These are phyloP conservation scores for Dastarcus helophoroides DNA, from an alignment of 2,888 invertebrate genomes.

Conservation along the genomic window DNA sequence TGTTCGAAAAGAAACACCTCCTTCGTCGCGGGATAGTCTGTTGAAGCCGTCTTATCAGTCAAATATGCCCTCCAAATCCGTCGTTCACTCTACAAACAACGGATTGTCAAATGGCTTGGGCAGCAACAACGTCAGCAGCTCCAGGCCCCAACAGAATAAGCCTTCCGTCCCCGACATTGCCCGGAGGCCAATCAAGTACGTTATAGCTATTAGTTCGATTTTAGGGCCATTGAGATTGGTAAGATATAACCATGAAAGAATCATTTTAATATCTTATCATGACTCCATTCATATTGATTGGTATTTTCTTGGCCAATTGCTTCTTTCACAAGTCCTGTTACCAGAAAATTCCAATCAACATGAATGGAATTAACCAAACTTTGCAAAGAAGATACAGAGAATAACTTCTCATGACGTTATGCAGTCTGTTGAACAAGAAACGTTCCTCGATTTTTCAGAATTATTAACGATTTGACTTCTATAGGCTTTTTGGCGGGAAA, in stretches of 20 bases:
- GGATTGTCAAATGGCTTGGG: slow-evolving; percentile 29
- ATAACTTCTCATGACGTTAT: too few species aligned
- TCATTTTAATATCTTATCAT: background rate
- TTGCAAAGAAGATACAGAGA: too few species aligned
- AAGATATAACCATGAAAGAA: background rate
- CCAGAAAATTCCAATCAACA: background rate
- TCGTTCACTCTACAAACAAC: slow-evolving; percentile 16
- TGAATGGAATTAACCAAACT: too few species aligned
- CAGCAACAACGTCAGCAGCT: slow-evolving; percentile 36
- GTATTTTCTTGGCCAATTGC: too few species aligned
- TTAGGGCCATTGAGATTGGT: too few species aligned
- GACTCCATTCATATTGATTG: too few species aligned
- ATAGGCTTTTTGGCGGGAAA: too few species aligned
- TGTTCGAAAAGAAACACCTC: too few species aligned
- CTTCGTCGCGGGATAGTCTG: slow-evolving; percentile 26
- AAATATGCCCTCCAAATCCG: slow-evolving; percentile 25
- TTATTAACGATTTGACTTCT: too few species aligned
- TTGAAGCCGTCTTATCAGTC: slow-evolving; percentile 33
- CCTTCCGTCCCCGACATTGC: slow-evolving; percentile 52
- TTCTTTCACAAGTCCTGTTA: slow-evolving; percentile 1
- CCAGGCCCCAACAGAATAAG: slow-evolving; percentile 37
- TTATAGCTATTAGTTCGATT: too few species aligned
- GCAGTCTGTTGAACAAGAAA: too few species aligned
- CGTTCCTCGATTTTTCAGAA: too few species aligned
- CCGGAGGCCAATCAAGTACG: slow-evolving; percentile 60